Conservation (phyloP, 2,888 invertebrate genomes). For the Pandemis heparana region DNA sequence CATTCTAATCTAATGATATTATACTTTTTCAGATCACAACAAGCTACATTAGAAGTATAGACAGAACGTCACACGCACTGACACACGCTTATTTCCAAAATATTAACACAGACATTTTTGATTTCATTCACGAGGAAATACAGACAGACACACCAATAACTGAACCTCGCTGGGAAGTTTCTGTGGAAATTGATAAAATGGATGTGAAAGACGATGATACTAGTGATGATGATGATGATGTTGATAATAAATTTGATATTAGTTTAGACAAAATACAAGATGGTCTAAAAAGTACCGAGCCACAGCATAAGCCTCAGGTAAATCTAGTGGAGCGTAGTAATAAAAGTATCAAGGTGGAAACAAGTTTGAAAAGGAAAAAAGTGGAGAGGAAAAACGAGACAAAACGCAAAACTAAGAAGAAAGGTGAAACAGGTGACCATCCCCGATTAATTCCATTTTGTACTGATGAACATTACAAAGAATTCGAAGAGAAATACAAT, state of each 20-base stretch:
- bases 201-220: slow-evolving; percentile 5
- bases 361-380: neutral
- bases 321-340: neutral
- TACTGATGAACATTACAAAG: slow-evolving; percentile 16
- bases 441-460: slow-evolving; percentile 2
- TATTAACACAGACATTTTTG: neutral
- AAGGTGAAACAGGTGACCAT: neutral
- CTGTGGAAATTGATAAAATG: slow-evolving; percentile 8
- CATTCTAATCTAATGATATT: too few relatives aligned
- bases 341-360: neutral
- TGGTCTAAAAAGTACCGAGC: neutral
- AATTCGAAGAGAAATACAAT: slow-evolving; percentile 31
- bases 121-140: neutral
- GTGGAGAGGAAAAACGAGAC: neutral
- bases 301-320: neutral
- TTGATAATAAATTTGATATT: slow-evolving; percentile 4
- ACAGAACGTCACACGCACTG: slow-evolving; percentile 14
- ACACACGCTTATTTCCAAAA: neutral
- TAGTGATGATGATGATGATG: slow-evolving; percentile 1
- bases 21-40: slow-evolving; percentile 22
- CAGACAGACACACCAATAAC: neutral
- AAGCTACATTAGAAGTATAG: slow-evolving; percentile 13
- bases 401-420: slow-evolving; percentile 24
- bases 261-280: neutral
- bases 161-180: neutral